Evolutionary conservation across 2,888 invertebrate genomes (phyloP), one percentile per base, ranked within the genome.

Genomic region (Euproctis similis): DNA sequence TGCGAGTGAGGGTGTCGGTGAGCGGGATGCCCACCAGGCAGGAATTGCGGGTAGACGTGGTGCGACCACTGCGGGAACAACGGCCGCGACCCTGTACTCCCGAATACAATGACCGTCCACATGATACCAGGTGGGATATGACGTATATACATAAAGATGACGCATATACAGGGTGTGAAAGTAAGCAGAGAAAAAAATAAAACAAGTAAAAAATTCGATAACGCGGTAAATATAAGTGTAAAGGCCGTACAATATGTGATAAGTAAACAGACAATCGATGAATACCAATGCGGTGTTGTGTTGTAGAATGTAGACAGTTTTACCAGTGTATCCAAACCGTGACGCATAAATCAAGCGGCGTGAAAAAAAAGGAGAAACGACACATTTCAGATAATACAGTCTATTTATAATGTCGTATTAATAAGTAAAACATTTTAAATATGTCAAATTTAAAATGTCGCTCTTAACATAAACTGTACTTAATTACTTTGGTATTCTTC

Each of bases 11-110:
- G 76, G 52, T 64, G 67, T 49, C 65, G 63, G 58, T 69, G 66
- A 67, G 86, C 85, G 59, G 93, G 93, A 86, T 94, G 94, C 80
- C 93, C 92, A 76, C 93, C 94, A 66, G 95, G 94, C 78, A 95
- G 89, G 88, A 95, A 95, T 88, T 95, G 95, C 59, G 95, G 95
- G 85, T 95, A 94, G 68, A 95, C 94, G 87, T 95, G 95, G 87
- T 95, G 95, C 59, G 95, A 95, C 95, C 95, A 95, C 87, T 95
- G 95, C 56, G 95, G 95, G 85, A 95, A 95, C 75, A 95, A 88
- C 60, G 95, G 95, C 71, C 94, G 89, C 65, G 91, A 89, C 74
- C 91, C 82, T 60, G 48, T 28, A 16, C 3, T 17, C 13, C 24
- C 29, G 5, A 8, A 24, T 20, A 28, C 33, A 13, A 27, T 24